Evolutionary conservation across 1,140 invertebrate genomes (phyloP).

Genomic region (Armadillidium nasatum): DNA sequence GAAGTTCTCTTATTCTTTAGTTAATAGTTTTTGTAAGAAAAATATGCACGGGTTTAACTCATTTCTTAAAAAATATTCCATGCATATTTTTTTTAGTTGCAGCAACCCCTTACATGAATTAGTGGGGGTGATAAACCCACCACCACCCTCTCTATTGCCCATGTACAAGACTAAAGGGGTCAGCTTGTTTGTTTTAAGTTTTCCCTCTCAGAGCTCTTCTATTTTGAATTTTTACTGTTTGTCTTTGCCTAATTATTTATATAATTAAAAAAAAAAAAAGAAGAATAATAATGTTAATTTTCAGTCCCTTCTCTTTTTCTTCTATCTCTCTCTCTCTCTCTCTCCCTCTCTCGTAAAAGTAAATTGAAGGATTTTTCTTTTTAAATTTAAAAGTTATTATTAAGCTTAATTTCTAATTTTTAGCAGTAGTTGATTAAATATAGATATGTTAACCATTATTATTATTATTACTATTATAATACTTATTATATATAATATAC

Average conservation of each 20-base stretch:
- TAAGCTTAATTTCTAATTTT: neutral
- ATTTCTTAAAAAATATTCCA: too few relatives aligned
- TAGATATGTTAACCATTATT: neutral
- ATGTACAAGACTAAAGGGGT: constrained; percentile 12
- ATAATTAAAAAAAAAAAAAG: too few relatives aligned
- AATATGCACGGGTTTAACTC: neutral
- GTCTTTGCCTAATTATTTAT: too few relatives aligned
- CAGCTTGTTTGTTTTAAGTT: neutral
- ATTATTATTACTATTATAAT: neutral
- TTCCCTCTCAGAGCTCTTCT: too few relatives aligned
- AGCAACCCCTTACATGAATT: neutral
- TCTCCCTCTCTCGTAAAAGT: too few relatives aligned
- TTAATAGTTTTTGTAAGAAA: neutral
- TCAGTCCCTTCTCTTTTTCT: too few relatives aligned
- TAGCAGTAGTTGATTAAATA: neutral
- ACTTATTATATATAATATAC: constrained; percentile 1
- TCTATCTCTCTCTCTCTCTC: too few relatives aligned
- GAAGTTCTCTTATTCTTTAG: neutral
- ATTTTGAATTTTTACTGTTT: too few relatives aligned
- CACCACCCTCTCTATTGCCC: neutral
- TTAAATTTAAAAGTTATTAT: too few relatives aligned
- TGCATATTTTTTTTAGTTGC: too few relatives aligned
- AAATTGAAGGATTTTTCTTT: too few relatives aligned
- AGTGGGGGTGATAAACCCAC: neutral
- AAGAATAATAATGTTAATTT: too few relatives aligned